A percentile compares a stretch with the other conserved stretches of the same genome.
phyloP scores from a whole-genome alignment of 2,888 invertebrate species.

The Chymomyza fuscimana region DNA sequence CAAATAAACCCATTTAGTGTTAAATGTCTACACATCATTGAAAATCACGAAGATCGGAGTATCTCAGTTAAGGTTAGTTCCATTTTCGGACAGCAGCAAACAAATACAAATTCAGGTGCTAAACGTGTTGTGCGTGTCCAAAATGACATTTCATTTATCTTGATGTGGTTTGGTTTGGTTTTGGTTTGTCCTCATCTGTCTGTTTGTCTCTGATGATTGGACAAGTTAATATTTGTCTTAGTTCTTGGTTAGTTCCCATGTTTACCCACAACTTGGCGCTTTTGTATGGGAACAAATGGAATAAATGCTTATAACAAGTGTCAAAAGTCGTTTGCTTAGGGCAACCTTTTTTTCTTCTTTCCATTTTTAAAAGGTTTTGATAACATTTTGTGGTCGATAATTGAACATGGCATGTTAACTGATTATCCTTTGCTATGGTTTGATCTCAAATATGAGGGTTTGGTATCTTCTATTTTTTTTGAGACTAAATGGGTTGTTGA shows the following conservation, averaged over 20 bases:
- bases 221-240: slow-evolving; percentile 7
- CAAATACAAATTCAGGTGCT: slow-evolving; percentile 57
- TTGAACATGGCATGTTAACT: neutral
- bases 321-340: neutral
- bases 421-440: neutral
- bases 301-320: neutral
- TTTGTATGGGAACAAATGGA: slow-evolving; percentile 18
- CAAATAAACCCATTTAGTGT: slow-evolving; percentile 52
- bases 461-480: neutral
- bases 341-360: neutral
- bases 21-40: slow-evolving; percentile 64
- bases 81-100: slow-evolving; percentile 2
- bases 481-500: neutral
- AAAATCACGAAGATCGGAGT: slow-evolving; percentile 58
- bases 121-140: slow-evolving; percentile 63
- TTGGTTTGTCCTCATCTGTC: neutral
- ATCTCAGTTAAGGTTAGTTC: neutral
- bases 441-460: neutral
- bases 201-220: neutral
- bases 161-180: neutral
- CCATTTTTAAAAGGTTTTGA: neutral
- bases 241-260: slow-evolving; percentile 1
- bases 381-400: slow-evolving; percentile 1
- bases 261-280: neutral
- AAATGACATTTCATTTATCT: slow-evolving; percentile 44